phyloP scores from a whole-genome alignment of 2,113 vertebrate species.

The Aptenodytes forsteri region DNA sequence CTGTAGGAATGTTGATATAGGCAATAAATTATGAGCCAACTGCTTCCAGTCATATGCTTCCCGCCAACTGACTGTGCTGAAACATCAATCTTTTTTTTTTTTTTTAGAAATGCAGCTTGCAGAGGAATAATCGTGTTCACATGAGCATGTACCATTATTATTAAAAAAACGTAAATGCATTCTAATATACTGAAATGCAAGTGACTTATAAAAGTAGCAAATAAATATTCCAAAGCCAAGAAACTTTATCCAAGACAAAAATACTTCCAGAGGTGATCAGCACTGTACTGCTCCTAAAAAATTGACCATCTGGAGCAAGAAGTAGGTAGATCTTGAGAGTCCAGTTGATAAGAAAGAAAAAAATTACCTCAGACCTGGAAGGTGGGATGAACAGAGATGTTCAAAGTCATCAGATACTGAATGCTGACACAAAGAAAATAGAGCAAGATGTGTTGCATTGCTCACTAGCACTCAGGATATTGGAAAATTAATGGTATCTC shows the following conservation, averaged over 20 bases:
- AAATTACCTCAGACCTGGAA: not conserved
- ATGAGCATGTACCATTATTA: not conserved
- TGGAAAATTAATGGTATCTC: not conserved
- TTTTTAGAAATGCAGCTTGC: not conserved
- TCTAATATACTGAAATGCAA: not conserved
- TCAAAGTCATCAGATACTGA: not conserved
- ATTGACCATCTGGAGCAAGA: not conserved
- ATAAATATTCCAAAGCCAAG: not conserved
- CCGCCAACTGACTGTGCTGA: not conserved
- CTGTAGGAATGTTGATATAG: not conserved
- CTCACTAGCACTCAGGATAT: not conserved
- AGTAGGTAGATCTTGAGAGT: not conserved
- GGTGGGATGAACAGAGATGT: not conserved
- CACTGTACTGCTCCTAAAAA: not conserved
- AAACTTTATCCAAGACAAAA: not conserved
- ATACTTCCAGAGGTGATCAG: not conserved
- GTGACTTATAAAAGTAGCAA: not conserved
- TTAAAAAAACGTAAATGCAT: not conserved
- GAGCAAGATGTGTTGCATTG: not conserved
- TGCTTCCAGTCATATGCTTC: not conserved
- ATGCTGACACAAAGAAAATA: not conserved
- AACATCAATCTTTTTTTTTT: slow-evolving; percentile 12
- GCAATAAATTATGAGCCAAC: not conserved
- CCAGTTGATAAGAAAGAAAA: not conserved
- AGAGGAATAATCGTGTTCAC: not conserved